These are phyloP conservation scores for Pocillopora damicornis DNA, from an alignment of 64 coral and sea anemone species.

Conservation along the genomic window DNA sequence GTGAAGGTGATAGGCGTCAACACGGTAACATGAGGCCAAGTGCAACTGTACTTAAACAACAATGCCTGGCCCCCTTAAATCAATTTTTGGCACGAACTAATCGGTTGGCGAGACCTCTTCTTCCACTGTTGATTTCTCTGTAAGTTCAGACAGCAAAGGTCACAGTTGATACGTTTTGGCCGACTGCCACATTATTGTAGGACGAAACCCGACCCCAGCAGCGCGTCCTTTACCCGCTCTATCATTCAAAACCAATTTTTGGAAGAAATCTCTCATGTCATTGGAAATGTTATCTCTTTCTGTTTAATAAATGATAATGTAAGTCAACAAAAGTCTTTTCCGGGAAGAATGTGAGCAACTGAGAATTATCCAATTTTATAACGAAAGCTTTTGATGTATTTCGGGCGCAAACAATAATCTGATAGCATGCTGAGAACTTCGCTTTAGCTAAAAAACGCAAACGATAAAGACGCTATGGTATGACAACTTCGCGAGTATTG, in stretches of 20 bases:
- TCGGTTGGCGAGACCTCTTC: no score
- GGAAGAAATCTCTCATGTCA: no score
- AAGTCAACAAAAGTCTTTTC: not conserved
- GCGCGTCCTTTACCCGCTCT: not conserved
- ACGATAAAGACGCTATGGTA: not conserved
- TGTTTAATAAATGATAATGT: not conserved
- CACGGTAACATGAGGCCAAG: no score
- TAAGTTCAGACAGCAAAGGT: constrained; percentile 13
- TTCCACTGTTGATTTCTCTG: constrained; percentile 13
- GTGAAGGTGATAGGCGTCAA: no score
- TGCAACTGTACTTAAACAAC: no score
- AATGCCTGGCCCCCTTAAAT: no score
- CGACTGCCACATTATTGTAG: not conserved
- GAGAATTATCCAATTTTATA: no score
- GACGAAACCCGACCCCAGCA: not conserved
- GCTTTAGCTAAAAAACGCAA: not conserved
- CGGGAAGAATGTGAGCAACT: no score
- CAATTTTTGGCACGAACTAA: no score
- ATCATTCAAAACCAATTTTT: not conserved
- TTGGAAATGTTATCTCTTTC: no score
- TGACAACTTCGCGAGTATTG: not conserved
- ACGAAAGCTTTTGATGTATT: not conserved
- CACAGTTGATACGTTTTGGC: not conserved
- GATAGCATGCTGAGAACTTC: constrained; percentile 22
- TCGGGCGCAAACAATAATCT: constrained; percentile 15